These are phyloP conservation scores for Catostylus mosaicus DNA, from an alignment of 30 jellyfish, hydroid and myxozoan genomes.

Conservation along the genomic window DNA sequence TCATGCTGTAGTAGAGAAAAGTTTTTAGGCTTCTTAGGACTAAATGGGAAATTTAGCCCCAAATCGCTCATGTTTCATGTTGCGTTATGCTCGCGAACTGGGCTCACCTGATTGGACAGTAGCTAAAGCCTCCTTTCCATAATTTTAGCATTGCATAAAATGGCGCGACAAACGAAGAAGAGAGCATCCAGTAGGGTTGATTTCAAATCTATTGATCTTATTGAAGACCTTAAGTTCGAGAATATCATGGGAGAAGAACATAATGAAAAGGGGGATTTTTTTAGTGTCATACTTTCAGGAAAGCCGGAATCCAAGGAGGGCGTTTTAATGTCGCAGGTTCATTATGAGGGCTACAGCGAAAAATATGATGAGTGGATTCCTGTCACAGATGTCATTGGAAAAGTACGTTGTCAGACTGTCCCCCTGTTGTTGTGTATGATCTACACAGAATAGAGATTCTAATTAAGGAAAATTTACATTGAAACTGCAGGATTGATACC, in stretches of 20 bases:
- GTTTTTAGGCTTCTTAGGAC: too few species aligned
- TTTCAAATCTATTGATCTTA: neutral
- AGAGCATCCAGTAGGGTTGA: neutral
- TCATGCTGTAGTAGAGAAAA: too few species aligned
- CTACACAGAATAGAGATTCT: neutral
- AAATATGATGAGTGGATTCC: neutral
- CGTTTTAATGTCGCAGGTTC: neutral
- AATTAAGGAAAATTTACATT: neutral
- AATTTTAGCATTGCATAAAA: neutral
- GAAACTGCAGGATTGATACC: neutral
- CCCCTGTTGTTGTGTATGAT: neutral
- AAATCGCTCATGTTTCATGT: neutral
- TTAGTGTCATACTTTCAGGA: neutral
- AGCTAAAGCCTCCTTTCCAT: neutral
- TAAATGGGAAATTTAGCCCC: neutral
- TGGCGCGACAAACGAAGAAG: neutral
- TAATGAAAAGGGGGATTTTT: neutral
- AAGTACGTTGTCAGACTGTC: neutral
- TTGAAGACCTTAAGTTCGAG: neutral
- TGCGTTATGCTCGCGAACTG: neutral
- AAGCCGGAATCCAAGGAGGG: neutral
- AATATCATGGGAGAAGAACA: neutral
- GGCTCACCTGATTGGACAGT: neutral
- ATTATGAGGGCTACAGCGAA: neutral
- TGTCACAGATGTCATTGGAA: neutral